Percentiles rank a stretch among this genome's conserved stretches.
Evolutionary conservation across 2,888 invertebrate species (phyloP).

Genomic region (Caenorhabditis sp.): DNA sequence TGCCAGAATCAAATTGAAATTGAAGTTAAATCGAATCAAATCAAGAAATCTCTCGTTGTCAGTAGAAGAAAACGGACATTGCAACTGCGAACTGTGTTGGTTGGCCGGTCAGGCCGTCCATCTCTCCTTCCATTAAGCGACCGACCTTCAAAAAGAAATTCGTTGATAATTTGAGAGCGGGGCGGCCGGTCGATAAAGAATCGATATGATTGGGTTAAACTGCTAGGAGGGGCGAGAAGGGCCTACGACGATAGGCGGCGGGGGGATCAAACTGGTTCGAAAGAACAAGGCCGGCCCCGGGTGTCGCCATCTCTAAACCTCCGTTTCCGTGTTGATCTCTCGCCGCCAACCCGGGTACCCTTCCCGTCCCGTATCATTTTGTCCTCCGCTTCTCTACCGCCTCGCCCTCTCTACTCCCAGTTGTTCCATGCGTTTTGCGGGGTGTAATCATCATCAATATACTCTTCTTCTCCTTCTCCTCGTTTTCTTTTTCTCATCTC

Average conservation of each 20-base stretch:
- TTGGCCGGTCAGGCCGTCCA: background rate
- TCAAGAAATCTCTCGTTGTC: constrained; percentile 14
- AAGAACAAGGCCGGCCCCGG: constrained; percentile 53
- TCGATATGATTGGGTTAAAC: constrained; percentile 47
- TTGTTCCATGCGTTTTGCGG: constrained; percentile 61
- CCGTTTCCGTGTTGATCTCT: constrained; percentile 13
- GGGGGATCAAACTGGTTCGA: constrained; percentile 60
- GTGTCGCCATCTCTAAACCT: constrained; percentile 8
- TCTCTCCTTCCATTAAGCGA: background rate
- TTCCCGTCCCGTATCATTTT: constrained; percentile 62
- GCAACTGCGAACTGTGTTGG: background rate
- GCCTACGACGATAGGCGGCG: too few relatives aligned
- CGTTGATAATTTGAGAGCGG: constrained; percentile 20
- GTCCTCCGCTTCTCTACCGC: constrained; percentile 48
- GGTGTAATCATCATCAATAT: constrained; percentile 55
- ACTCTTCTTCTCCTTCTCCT: constrained; percentile 20
- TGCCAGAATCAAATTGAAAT: too few relatives aligned
- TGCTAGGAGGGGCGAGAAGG: too few relatives aligned
- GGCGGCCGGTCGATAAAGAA: constrained; percentile 24
- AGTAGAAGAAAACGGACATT: background rate
- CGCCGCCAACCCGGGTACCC: constrained; percentile 18
- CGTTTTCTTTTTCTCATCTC: constrained; percentile 4
- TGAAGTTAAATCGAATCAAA: constrained; percentile 7
- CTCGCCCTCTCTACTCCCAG: constrained; percentile 25
- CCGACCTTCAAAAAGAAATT: constrained; percentile 33